These are phyloP conservation scores for Trididemnum clinides DNA, from an alignment of 23 tunicate genomes.

Conservation along the genomic window DNA sequence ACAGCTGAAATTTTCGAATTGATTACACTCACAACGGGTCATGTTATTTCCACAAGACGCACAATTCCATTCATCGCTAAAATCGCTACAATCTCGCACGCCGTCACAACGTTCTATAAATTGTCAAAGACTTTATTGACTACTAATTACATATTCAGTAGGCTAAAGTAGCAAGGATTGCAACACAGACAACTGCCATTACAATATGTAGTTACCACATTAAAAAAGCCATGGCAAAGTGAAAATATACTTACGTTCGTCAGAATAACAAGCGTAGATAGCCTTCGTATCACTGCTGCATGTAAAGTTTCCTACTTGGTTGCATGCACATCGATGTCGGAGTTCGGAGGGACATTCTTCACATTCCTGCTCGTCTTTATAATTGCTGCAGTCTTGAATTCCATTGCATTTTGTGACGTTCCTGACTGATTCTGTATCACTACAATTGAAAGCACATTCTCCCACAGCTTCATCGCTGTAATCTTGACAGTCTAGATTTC, in stretches of 20 bases:
- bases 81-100: background rate
- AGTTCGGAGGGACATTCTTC: background rate
- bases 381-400: background rate
- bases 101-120: constrained; percentile 1
- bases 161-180: no score
- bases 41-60: background rate
- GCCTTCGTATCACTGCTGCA: no score
- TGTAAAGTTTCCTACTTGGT: background rate
- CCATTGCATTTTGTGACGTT: background rate
- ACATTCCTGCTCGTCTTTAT: background rate
- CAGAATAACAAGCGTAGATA: background rate
- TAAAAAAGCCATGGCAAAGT: no score
- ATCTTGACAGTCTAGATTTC: background rate
- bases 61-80: background rate
- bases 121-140: no score
- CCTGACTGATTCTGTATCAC: background rate
- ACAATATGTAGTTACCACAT: no score
- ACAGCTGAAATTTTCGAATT: background rate
- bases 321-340: background rate
- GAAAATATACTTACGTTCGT: background rate
- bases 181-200: no score
- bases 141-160: no score
- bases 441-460: constrained; percentile 6
- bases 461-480: background rate
- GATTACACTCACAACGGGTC: background rate